These are phyloP conservation scores for Drosophila bunnanda DNA, from an alignment of 2,888 invertebrate species.

Conservation along the genomic window DNA sequence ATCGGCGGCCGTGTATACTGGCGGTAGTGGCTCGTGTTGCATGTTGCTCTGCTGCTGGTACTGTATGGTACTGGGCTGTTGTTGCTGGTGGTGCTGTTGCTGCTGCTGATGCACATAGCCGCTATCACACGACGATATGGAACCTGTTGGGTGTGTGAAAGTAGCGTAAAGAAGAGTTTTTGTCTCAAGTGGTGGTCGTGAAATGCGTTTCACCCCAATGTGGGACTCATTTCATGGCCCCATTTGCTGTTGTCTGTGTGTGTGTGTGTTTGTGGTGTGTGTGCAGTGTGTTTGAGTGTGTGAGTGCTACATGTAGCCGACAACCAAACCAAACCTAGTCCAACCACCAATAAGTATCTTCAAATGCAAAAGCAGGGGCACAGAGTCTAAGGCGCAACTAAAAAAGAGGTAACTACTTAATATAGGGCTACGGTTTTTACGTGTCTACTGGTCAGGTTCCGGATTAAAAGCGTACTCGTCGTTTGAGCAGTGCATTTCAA, in stretches of 20 bases:
- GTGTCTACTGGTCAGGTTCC: slow-evolving; percentile 9
- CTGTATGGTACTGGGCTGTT: slow-evolving; percentile 28
- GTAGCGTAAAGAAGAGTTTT: slow-evolving; percentile 35
- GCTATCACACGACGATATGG: slow-evolving; percentile 96
- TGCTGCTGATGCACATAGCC: slow-evolving; percentile 88
- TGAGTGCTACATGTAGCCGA: slow-evolving; percentile 38
- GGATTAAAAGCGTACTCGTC: background rate
- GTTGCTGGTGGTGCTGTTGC: slow-evolving; percentile 23
- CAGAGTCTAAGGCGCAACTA: slow-evolving; percentile 58
- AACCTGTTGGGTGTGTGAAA: slow-evolving; percentile 86
- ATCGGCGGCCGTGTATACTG: slow-evolving; percentile 81
- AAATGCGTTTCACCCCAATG: slow-evolving; percentile 11
- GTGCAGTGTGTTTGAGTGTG: slow-evolving; percentile 21
- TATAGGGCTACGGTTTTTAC: slow-evolving; percentile 8
- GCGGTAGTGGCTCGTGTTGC: slow-evolving; percentile 64
- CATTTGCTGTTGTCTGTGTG: slow-evolving; percentile 11
- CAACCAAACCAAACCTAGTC: slow-evolving; percentile 64
- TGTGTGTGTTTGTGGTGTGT: slow-evolving; percentile 20
- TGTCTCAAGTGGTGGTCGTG: slow-evolving; percentile 20
- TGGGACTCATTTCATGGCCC: slow-evolving; percentile 8
- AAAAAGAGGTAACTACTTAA: slow-evolving; percentile 10
- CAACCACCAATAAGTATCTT: slow-evolving; percentile 61
- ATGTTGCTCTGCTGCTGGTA: slow-evolving; percentile 32
- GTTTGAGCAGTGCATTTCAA: background rate
- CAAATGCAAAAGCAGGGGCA: slow-evolving; percentile 64